Conservation (phyloP, 2,797 vertebrate genomes). For the Botia kubotai region DNA sequence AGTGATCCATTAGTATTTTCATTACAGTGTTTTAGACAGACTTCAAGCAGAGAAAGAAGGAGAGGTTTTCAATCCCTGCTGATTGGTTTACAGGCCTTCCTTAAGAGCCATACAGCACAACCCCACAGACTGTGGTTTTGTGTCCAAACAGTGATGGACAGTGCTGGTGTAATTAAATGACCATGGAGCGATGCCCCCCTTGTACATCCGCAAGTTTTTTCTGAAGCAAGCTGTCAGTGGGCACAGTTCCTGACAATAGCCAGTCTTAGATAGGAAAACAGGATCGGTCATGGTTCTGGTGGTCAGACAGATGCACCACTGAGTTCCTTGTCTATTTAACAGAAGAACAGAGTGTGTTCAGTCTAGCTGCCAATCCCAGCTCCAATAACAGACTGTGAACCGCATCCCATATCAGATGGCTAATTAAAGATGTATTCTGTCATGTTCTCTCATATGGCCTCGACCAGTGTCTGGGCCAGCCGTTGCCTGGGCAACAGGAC, state of each 20-base stretch:
- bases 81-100: neutral
- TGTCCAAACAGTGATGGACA: conserved; percentile 42
- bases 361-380: conserved; percentile 30
- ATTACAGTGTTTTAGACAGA: conserved; percentile 15
- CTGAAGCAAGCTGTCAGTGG: conserved; percentile 38
- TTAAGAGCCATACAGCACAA: conserved; percentile 9
- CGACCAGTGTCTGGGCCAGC: conserved; percentile 7
- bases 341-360: conserved; percentile 42
- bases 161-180: conserved; percentile 33
- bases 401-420: conserved; percentile 27
- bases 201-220: neutral
- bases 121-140: conserved; percentile 15
- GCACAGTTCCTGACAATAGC: conserved; percentile 23
- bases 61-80: conserved; percentile 6
- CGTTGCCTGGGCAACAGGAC: conserved; percentile 35
- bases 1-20: conserved; percentile 35
- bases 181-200: conserved; percentile 29
- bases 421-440: conserved; percentile 45
- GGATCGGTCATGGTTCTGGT: conserved; percentile 48
- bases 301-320: conserved; percentile 41
- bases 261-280: conserved; percentile 23
- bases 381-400: conserved; percentile 37
- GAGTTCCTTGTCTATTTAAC: conserved; percentile 41
- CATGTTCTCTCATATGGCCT: conserved; percentile 19
- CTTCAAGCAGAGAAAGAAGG: conserved; percentile 14